Conservation (phyloP, 1,140 invertebrate species). For the Trichoplusia ni region DNA sequence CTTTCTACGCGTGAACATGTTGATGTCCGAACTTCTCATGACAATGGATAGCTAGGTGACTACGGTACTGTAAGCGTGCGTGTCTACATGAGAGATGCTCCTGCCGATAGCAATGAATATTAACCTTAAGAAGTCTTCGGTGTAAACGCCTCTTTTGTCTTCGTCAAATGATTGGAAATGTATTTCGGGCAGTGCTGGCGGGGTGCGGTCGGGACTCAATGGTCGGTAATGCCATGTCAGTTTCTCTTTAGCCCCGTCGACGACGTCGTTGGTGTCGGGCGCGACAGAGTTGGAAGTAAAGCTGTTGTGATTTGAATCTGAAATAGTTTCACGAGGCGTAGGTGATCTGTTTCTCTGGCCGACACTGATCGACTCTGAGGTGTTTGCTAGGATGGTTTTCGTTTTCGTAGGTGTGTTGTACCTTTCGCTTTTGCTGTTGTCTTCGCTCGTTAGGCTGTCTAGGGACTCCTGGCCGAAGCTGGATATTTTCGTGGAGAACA, state of each 20-base stretch:
- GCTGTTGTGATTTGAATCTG: constrained; percentile 23
- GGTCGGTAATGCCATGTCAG: constrained; percentile 75
- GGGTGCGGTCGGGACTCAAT: constrained; percentile 52
- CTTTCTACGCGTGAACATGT: constrained; percentile 55
- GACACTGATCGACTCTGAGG: constrained; percentile 67
- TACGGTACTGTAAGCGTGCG: constrained; percentile 51
- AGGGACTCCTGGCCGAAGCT: constrained; percentile 79
- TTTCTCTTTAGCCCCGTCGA: constrained; percentile 59
- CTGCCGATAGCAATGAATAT: constrained; percentile 57
- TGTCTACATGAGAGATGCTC: constrained; percentile 46
- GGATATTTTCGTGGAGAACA: constrained; percentile 80
- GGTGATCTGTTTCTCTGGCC: constrained; percentile 64
- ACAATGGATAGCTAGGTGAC: constrained; percentile 51
- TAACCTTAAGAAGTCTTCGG: constrained; percentile 81
- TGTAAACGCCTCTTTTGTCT: constrained; percentile 63
- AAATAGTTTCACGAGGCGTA: constrained; percentile 50
- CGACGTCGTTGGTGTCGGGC: constrained; percentile 37
- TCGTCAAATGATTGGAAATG: constrained; percentile 78
- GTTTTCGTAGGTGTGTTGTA: constrained; percentile 66
- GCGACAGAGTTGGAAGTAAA: constrained; percentile 13
- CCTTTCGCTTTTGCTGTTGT: constrained; percentile 63
- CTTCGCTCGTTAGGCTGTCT: constrained; percentile 60
- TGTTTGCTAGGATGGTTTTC: constrained; percentile 72
- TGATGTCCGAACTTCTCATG: constrained; percentile 42
- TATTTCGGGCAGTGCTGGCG: constrained; percentile 70